Conservation (phyloP, 2,797 vertebrate genomes). For the Peromyscus aztecus region DNA sequence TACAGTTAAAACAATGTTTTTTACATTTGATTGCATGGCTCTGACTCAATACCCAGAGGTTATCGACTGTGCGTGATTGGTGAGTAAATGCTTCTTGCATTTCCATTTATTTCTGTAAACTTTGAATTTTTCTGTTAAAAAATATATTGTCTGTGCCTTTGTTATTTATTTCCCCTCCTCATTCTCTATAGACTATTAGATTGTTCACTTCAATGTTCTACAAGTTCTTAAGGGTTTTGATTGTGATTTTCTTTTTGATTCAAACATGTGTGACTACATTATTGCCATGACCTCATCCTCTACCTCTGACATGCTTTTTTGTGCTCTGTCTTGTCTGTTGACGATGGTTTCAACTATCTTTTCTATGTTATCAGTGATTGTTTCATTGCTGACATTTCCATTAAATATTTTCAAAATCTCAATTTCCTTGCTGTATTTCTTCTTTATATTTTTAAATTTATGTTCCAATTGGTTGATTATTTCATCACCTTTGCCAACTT, state of each 20-base stretch:
- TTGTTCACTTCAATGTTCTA: background rate
- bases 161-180: background rate
- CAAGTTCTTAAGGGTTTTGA: background rate
- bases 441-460: background rate
- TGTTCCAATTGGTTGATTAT: background rate
- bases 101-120: background rate
- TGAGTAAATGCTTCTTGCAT: background rate
- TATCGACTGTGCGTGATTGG: background rate
- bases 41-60: background rate
- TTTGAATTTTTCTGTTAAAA: background rate
- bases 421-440: background rate
- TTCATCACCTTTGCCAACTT: background rate
- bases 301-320: background rate
- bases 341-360: background rate
- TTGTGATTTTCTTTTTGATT: background rate
- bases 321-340: background rate
- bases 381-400: background rate
- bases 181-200: background rate
- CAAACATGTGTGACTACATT: background rate
- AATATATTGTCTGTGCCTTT: background rate
- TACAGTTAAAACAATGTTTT: background rate
- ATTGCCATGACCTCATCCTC: background rate
- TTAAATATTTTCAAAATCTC: background rate
- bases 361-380: background rate
- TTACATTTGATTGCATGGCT: background rate